Evolutionary conservation across 2,888 invertebrate species (phyloP), one percentile per base, ranked within the genome.

Genomic region (Pedicia rivosa): DNA sequence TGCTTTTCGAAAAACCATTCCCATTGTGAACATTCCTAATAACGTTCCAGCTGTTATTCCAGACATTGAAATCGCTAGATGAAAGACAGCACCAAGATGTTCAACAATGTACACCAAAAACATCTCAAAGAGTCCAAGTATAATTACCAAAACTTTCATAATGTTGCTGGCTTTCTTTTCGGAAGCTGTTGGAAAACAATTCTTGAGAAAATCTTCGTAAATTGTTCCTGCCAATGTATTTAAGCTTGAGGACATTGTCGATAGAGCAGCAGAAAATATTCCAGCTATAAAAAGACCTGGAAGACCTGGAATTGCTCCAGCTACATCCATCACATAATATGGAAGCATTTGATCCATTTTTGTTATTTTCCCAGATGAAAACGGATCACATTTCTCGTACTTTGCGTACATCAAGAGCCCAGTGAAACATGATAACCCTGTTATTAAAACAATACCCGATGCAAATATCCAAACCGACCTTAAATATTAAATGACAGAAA

Each of bases 11-110:
- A 73, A 68, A 15, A 79, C 64, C 47, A 80, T 71, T 4, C 79
- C 80, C 14, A 78, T 52, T 1, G 71, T 66, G 48, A 79, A 80
- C 3, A 78, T 56, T 1, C 77, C 80, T 2, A 79, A 57, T 5
- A 75, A 54, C 1, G 79, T 74, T 3, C 79, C 78, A n/a, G 72
- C 69, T 0, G 72, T 68, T 3, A 76, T 64, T 1, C 75, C 75
- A 6, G 69, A 68, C 6, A 74, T 64, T 26, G 70, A 71, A 26
- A 72, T 63, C 1, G 67, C 64, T 5, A 81, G 68, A 48, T 78
- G 73, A 42, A 81, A 66, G 22, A 81, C 59, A 8, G 72, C 69
- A 32, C 79, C 79, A 33, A 81, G 54, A 40, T 69, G 66, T 36
- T 76, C 69, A 1, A 74, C 65, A 10, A 68, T 52, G 57, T 72